Percentiles rank a stretch among this genome's conserved stretches.
Conservation (phyloP, 2,113 vertebrate genomes). For the Crypturellus undulatus region DNA sequence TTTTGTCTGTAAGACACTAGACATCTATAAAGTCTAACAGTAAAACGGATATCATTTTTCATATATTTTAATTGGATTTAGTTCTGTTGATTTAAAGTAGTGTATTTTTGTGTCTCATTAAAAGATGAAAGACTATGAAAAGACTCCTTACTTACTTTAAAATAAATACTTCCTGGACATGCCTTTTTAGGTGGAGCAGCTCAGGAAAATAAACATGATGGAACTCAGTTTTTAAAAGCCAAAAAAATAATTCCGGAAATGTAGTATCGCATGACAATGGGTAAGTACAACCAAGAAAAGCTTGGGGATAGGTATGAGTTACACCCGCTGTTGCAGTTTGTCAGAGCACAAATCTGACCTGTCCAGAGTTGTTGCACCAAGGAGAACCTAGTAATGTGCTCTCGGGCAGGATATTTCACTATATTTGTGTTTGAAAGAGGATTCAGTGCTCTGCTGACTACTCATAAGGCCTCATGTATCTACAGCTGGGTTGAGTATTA, state of each 20-base stretch:
- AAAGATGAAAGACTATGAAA: constrained; percentile 55
- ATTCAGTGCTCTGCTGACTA: neutral
- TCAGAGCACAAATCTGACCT: neutral
- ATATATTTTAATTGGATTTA: constrained; percentile 22
- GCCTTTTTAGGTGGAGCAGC: neutral
- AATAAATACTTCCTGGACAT: constrained; percentile 57
- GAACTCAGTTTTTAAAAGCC: neutral
- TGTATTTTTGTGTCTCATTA: constrained; percentile 28
- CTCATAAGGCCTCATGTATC: neutral
- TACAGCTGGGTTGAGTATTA: fast-evolving
- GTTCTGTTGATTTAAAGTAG: neutral
- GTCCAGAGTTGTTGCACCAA: neutral
- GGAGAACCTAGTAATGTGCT: neutral
- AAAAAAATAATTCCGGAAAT: neutral
- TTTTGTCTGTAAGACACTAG: neutral
- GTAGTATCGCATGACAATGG: neutral
- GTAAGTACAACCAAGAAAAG: neutral
- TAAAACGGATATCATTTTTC: neutral
- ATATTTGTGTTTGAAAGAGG: neutral
- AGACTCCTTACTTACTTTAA: constrained; percentile 15
- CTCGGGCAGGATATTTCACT: neutral
- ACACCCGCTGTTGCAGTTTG: neutral
- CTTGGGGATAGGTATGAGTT: neutral
- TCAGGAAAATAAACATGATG: constrained; percentile 16
- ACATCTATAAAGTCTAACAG: constrained; percentile 17